Conservation (phyloP, 2,797 vertebrate genomes). For the Fistularia commersonii region DNA sequence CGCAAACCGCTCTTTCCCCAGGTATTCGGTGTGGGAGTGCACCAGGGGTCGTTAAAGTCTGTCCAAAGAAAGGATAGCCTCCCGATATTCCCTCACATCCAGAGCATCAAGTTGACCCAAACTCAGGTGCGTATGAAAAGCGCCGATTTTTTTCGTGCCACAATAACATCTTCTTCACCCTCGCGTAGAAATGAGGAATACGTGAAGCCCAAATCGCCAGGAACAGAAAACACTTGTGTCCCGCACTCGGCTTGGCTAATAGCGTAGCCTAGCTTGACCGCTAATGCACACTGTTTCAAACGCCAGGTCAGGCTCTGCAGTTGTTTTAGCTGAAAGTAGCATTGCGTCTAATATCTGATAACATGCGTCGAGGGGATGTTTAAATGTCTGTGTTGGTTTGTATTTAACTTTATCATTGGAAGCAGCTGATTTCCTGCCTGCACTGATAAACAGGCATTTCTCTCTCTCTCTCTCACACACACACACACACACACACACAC, state of each 20-base stretch:
- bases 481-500: slow-evolving; percentile 19
- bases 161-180: too few relatives aligned
- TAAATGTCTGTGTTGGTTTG: not conserved
- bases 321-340: too few relatives aligned
- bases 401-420: slow-evolving; percentile 40
- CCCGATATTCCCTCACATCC: slow-evolving; percentile 88
- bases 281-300: too few relatives aligned
- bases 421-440: slow-evolving; percentile 54
- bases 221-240: too few relatives aligned
- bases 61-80: slow-evolving; percentile 76
- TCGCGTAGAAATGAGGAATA: too few relatives aligned
- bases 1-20: slow-evolving; percentile 44
- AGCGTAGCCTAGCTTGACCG: too few relatives aligned
- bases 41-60: slow-evolving; percentile 71
- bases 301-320: too few relatives aligned
- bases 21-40: slow-evolving; percentile 88
- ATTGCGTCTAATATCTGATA: too few relatives aligned
- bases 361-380: too few relatives aligned
- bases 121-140: slow-evolving; percentile 79
- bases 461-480: not conserved
- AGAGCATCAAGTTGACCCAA: slow-evolving; percentile 89
- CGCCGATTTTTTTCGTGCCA: too few relatives aligned
- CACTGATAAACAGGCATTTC: slow-evolving; percentile 28
- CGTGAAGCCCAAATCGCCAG: too few relatives aligned
- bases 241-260: too few relatives aligned